Evolutionary conservation across 1,140 invertebrate genomes (phyloP).

Genomic region (Capitella teleta): DNA sequence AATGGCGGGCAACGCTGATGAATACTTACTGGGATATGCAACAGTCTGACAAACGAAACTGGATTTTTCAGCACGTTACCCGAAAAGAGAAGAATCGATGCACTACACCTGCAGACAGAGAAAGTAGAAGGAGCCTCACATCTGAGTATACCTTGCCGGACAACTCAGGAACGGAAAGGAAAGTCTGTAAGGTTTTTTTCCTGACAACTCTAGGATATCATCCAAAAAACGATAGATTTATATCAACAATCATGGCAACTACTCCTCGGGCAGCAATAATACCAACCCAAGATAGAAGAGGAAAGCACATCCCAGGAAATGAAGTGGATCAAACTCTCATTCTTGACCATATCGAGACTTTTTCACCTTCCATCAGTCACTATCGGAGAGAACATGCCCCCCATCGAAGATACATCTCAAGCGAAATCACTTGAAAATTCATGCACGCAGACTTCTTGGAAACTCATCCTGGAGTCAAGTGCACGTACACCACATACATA

Average conservation of each 20-base stretch:
- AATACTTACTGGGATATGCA: not conserved
- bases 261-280: not conserved
- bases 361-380: not conserved
- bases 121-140: not conserved
- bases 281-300: not conserved
- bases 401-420: not conserved
- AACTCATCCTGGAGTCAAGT: not conserved
- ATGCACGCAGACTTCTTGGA: not conserved
- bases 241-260: conserved; percentile 1
- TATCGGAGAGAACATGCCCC: conserved; percentile 8
- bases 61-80: not conserved
- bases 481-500: not conserved
- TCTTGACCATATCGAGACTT: not conserved
- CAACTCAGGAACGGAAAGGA: not conserved
- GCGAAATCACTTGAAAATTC: not conserved
- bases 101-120: not conserved
- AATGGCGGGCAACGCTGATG: not conserved
- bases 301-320: not conserved
- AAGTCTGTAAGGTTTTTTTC: not conserved
- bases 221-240: not conserved
- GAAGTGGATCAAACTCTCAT: not conserved
- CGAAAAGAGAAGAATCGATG: not conserved
- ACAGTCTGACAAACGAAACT: not conserved
- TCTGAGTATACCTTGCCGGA: not conserved
- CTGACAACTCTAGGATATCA: not conserved